Evolutionary conservation across 2,888 invertebrate genomes (phyloP), one percentile per base, ranked within the genome.

Genomic region (Perizoma flavofasciatum): DNA sequence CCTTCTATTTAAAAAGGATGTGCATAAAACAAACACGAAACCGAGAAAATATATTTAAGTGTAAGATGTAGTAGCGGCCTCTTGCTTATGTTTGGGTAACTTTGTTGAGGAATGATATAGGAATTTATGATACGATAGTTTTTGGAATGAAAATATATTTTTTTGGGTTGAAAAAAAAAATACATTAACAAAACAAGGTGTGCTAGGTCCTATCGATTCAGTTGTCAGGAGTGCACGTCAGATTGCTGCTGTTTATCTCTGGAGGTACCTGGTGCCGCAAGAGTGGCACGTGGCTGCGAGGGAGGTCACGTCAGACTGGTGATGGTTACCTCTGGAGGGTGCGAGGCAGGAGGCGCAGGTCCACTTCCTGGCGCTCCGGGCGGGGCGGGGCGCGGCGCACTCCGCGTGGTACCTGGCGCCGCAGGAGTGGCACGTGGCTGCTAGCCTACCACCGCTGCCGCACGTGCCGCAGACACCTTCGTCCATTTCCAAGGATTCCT

Each of bases 351-450:
- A 83, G 70, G 88, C 89, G 82, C 94, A 94, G 78, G 86, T 86
- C 88, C 93, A 91, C 69, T 93, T 86, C 79, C 85, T 79, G 69
- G 89, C 88, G 72, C 84, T 75, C 74, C 91, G 85, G 68, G 67
- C 56, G 0, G 94, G 94, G 7, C 94, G 93, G 46, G 94, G 93
- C 46, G 93, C 86, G 46, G 82, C 85, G 83, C 97, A 98, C 82
- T 96, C 95, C 51, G 95, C 85, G 85, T 98, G 97, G 85, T 93
- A 96, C 66, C 93, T 88, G 53, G 88, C 86, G 4, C 86, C 81
- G 85, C 96, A 96, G 11, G 85, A 82, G 52, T 93, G 92, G 77
- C 96, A 96, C 59, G 61, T 11, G 33, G 87, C 89, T 7, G 94
- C 92, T 49, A 96, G 88, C 55, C 93, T 92, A 1, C 96, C 96